These are phyloP conservation scores for Sesia bembeciformis DNA, from an alignment of 2,888 invertebrate species.

Conservation along the genomic window DNA sequence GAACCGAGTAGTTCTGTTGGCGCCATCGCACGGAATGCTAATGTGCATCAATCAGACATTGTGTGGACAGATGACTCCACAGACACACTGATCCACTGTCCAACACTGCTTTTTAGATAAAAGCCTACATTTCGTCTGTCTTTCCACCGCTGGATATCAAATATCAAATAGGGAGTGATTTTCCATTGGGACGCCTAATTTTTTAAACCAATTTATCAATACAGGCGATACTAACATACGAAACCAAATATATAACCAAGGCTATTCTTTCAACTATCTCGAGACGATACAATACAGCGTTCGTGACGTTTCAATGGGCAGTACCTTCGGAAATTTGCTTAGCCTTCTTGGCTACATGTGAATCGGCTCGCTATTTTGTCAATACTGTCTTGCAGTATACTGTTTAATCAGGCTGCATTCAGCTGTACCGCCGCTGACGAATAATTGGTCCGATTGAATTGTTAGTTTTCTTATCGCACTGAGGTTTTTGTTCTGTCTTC, in stretches of 20 bases:
- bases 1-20: background rate
- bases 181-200: too few species aligned
- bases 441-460: conserved; percentile 69
- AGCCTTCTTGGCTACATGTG: conserved; percentile 29
- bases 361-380: conserved; percentile 61
- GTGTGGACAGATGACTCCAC: background rate
- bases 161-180: too few species aligned
- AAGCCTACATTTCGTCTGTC: too few species aligned
- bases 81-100: background rate
- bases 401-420: conserved; percentile 67
- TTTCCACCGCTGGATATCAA: too few species aligned
- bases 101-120: background rate
- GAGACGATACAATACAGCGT: conserved; percentile 44
- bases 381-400: conserved; percentile 56
- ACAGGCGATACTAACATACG: too few species aligned
- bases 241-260: too few species aligned
- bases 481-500: conserved; percentile 9
- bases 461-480: conserved; percentile 31
- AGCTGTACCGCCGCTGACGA: conserved; percentile 69
- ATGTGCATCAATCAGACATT: conserved; percentile 1
- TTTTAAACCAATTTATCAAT: too few species aligned
- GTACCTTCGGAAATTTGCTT: conserved; percentile 63
- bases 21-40: background rate
- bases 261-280: too few species aligned
- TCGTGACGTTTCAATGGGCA: conserved; percentile 64